phyloP scores from a whole-genome alignment of 2,888 invertebrate species.

The Clostera curtula region DNA sequence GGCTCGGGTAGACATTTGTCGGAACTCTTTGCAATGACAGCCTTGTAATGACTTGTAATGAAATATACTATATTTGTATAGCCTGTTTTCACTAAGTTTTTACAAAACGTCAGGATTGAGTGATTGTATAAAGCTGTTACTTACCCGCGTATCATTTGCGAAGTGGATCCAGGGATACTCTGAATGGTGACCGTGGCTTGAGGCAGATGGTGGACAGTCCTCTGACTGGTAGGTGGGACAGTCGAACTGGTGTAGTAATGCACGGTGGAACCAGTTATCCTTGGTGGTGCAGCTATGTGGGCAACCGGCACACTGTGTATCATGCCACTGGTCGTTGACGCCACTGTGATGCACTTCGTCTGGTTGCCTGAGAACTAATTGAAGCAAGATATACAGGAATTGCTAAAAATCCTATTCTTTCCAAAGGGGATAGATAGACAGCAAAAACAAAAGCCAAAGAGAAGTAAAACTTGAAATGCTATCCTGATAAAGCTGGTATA shows the following conservation, averaged over 20 bases:
- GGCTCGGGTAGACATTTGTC: too few species aligned
- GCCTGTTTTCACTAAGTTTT: too few species aligned
- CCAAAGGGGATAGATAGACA: too few species aligned
- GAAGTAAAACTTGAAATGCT: too few species aligned
- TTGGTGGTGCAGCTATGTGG: constrained; percentile 50
- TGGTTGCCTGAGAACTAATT: constrained; percentile 52
- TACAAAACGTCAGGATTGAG: too few species aligned
- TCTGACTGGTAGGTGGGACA: constrained; percentile 24
- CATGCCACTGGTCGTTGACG: constrained; percentile 64
- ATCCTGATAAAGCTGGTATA: too few species aligned
- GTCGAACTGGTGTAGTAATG: constrained; percentile 44
- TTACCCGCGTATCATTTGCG: constrained; percentile 61
- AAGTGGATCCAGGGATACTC: constrained; percentile 52
- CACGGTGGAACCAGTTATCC: constrained; percentile 54
- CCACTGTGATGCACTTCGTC: constrained; percentile 65
- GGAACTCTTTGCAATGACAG: too few species aligned
- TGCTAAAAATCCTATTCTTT: too few species aligned
- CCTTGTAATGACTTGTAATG: too few species aligned
- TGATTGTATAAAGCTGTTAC: too few species aligned
- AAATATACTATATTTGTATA: too few species aligned
- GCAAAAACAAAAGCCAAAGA: too few species aligned
- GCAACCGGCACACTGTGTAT: constrained; percentile 64
- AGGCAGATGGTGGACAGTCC: constrained; percentile 50
- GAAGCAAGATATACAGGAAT: constrained; percentile 10
- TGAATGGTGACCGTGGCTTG: constrained; percentile 62